A percentile compares a stretch with the other conserved stretches of the same genome.
Evolutionary conservation across 2,113 vertebrate species (phyloP).

Genomic region (Platysteira castanea): DNA sequence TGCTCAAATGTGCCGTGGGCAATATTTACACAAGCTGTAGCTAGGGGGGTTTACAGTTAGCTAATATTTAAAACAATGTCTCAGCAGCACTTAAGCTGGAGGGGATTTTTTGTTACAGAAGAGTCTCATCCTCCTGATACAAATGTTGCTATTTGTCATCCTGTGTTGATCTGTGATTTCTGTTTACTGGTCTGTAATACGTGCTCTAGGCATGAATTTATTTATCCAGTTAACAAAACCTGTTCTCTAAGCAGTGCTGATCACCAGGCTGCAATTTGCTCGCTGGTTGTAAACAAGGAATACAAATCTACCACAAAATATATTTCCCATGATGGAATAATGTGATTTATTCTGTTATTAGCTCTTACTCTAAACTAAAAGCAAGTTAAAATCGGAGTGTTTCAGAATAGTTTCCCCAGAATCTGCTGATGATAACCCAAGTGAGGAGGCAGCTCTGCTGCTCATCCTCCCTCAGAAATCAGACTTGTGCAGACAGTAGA

Average conservation of each 20-base stretch:
- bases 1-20: background rate
- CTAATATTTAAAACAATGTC: background rate
- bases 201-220: background rate
- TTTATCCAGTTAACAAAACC: background rate
- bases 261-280: background rate
- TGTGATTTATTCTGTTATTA: background rate
- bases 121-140: background rate
- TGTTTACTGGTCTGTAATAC: background rate
- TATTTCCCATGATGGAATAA: background rate
- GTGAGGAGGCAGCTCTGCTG: background rate
- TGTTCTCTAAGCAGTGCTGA: background rate
- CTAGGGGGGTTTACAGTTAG: background rate
- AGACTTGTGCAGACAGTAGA: background rate
- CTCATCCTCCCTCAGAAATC: background rate
- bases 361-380: background rate
- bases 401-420: background rate
- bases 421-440: background rate
- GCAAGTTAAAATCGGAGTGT: background rate
- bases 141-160: background rate
- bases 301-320: background rate
- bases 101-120: background rate
- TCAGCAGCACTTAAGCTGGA: background rate
- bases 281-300: background rate
- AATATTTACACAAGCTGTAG: background rate
- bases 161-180: background rate